Evolutionary conservation across 2,113 vertebrate genomes (phyloP), one percentile per base, ranked within the genome.

Genomic region (Hymenochirus boettgeri): DNA sequence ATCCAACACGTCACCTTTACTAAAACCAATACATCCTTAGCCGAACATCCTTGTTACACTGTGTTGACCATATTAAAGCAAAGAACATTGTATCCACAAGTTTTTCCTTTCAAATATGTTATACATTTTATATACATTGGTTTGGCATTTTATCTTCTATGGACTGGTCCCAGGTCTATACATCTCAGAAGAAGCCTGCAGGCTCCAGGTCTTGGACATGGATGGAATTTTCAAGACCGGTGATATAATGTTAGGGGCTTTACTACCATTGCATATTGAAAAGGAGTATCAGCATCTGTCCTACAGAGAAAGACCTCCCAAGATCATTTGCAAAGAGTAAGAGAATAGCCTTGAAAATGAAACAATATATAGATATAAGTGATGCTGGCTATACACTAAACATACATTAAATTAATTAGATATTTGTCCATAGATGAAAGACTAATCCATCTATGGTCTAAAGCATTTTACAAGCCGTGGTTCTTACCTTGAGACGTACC

Each of bases 301-400:
- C 9, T 57, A 37, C 29, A 35, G 11, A 17, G 31, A 37, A 13
- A 57, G 31, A 22, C 54, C 54, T 22, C 31, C 54, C n/a, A 22
- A 12, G 3, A 21, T 37, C 31, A 35, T 10, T 10, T 57, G 54
- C 37, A 35, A 29, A 22, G 18, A 4, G 54, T 57, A 57, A 57
- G 54, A n/a, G 17, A 17, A 7, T 35, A 35, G 5, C 9, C 5
- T 35, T 35, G 12, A 35, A 12, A 7, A 12, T 35, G 31, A 7
- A 7, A 35, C 9, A 7, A 35, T 35, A 7, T 7, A 7, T 35
- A 35, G 31, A 35, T 77, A 83, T 22, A 84, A 72, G 65, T 82
- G 86, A 31, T 86, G 87, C 46, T 85, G 85, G 7, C 86, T 87
- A 59, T 75, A 62, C 13, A 85, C 85, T n/a, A n/a, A n/a, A n/a